Percentiles rank a stretch among this genome's conserved stretches.
phyloP scores from a whole-genome alignment of 2,113 vertebrate genomes.

The Microtus ochrogaster region DNA sequence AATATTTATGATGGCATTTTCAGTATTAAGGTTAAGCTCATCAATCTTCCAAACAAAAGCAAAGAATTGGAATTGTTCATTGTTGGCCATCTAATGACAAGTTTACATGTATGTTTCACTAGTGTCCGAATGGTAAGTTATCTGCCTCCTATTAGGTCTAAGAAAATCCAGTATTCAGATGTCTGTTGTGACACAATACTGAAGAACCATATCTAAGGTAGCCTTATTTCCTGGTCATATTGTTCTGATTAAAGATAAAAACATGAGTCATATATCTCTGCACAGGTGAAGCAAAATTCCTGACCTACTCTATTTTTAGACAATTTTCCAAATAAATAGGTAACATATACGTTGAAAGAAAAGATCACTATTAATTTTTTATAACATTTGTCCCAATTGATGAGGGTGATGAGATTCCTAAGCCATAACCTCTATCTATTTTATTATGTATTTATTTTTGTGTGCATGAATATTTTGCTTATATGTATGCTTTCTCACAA shows the following conservation, averaged over 20 bases:
- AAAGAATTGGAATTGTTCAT: neutral
- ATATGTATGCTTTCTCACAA: neutral
- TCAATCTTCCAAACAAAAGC: slow-evolving; percentile 20
- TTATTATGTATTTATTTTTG: neutral
- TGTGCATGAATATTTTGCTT: neutral
- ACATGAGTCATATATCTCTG: neutral
- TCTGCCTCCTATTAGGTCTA: neutral
- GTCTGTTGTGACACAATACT: neutral
- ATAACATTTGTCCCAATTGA: neutral
- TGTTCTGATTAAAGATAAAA: slow-evolving; percentile 28
- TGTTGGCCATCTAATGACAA: neutral
- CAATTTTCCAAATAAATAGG: neutral
- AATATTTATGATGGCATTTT: neutral
- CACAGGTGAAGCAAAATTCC: neutral
- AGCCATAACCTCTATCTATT: neutral
- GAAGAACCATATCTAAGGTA: neutral
- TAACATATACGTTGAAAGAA: neutral
- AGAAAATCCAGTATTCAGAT: neutral
- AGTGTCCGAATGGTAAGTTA: neutral
- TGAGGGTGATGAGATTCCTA: neutral
- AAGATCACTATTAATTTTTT: neutral
- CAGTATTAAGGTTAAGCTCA: neutral
- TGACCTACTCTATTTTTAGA: neutral
- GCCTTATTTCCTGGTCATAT: neutral
- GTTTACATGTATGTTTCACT: neutral